phyloP scores from a whole-genome alignment of 1,140 invertebrate genomes.

The Bactericera cockerelli region DNA sequence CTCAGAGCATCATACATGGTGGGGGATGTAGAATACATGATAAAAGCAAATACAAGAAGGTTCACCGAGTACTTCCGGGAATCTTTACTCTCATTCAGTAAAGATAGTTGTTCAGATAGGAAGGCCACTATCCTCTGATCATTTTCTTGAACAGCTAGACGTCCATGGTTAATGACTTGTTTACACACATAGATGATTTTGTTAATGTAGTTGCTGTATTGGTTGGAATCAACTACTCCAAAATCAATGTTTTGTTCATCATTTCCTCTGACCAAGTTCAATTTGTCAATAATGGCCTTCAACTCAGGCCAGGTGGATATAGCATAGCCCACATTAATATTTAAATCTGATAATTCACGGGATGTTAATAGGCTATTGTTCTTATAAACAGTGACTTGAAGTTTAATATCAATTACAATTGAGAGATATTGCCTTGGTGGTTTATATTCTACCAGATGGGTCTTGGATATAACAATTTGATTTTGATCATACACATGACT shows the following conservation, averaged over 20 bases:
- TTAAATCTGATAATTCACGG: not conserved
- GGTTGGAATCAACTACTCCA: not conserved
- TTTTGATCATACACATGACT: constrained; percentile 8
- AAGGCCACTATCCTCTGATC: not conserved
- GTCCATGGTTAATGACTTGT: not conserved
- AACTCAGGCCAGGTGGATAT: not conserved
- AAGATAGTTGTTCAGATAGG: not conserved
- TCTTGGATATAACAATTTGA: not conserved
- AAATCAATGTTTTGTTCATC: not conserved
- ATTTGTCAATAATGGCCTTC: not conserved
- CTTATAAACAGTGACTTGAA: not conserved
- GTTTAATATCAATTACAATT: not conserved
- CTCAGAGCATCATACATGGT: not conserved
- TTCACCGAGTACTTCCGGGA: not conserved
- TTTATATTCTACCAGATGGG: not conserved
- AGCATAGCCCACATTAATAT: not conserved
- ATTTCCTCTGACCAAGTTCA: not conserved
- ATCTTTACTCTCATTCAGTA: constrained; percentile 1
- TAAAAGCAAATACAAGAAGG: not conserved
- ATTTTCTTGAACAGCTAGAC: not conserved
- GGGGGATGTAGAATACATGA: not conserved
- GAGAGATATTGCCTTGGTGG: not conserved
- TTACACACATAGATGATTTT: not conserved
- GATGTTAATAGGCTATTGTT: not conserved
- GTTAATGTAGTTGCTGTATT: not conserved